Evolutionary conservation across 2,888 invertebrate species (phyloP), one percentile per base, ranked within the genome.

Genomic region (Agrochola litura): DNA sequence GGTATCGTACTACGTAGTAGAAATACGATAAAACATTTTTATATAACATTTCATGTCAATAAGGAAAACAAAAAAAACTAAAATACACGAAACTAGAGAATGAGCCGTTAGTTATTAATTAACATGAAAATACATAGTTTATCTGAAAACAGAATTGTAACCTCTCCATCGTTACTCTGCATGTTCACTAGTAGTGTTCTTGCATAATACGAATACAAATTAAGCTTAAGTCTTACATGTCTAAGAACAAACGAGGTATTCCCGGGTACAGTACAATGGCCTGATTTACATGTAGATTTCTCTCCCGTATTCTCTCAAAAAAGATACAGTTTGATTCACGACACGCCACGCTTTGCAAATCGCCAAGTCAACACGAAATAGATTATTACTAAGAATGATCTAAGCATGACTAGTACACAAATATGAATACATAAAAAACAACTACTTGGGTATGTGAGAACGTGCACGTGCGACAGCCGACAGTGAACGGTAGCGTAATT

Each of bases 261-360:
- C 73, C n/a, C 64, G 56, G 65, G 67, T 79, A 54, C 66, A 75
- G 63, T 67, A 49, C 19, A 63, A 58, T 43, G 73, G 12, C 70
- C 65, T 77, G 60, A 71, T 82, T 74, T 74, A 63, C 78, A 77
- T 77, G 80, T 77, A 83, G 69, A 80, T 80, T 77, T 72, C 16
- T n/a, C 25, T 52, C 75, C 43, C 61, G 52, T 75, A 77, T 75
- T 66, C 69, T 70, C 60, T 77, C 52, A 69, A 82, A 68, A 66
- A 66, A n/a, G n/a, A 37, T 61, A 69, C 70, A n/a, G 61, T 68
- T 65, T n/a, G 25, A 74, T 74, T 76, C 19, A 37, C n/a, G 54
- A 68, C 54, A 63, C 71, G 46, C 19, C 58, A 72, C 46, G 30
- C 25, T 56, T n/a, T 61, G 56, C 66, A 73, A 46, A 74, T 61